Percentiles rank a stretch among this genome's conserved stretches.
These are phyloP conservation scores for Toxotes jaculatrix DNA, from an alignment of 2,113 vertebrate species.

Conservation along the genomic window DNA sequence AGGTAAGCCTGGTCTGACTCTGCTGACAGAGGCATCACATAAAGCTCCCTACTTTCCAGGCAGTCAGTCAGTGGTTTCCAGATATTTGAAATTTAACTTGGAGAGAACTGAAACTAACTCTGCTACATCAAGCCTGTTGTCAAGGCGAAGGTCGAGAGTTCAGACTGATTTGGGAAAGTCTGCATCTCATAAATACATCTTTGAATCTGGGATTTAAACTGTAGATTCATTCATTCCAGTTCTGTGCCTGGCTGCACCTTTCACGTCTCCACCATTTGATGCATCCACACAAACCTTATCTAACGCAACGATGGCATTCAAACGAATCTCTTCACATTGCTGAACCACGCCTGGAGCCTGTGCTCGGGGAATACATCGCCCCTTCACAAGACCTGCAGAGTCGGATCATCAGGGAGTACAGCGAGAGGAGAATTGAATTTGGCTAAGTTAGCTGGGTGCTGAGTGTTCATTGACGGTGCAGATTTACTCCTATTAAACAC, in stretches of 20 bases:
- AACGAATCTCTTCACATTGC: neutral
- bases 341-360: neutral
- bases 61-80: neutral
- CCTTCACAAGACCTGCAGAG: neutral
- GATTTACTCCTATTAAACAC: constrained; percentile 31
- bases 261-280: too few relatives aligned
- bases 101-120: neutral
- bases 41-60: neutral
- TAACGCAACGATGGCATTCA: neutral
- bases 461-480: constrained; percentile 12
- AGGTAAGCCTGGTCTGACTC: too few relatives aligned
- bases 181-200: too few relatives aligned
- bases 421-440: constrained; percentile 30
- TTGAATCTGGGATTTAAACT: neutral
- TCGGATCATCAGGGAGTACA: neutral
- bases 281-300: neutral
- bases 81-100: neutral
- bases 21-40: too few relatives aligned
- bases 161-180: too few relatives aligned
- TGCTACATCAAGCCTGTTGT: too few relatives aligned
- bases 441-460: constrained; percentile 14
- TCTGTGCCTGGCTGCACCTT: neutral
- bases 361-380: neutral
- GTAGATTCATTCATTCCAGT: too few relatives aligned
- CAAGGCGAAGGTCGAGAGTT: too few relatives aligned